These are phyloP conservation scores for Colius striatus DNA, from an alignment of 2,113 vertebrate species.

Conservation along the genomic window DNA sequence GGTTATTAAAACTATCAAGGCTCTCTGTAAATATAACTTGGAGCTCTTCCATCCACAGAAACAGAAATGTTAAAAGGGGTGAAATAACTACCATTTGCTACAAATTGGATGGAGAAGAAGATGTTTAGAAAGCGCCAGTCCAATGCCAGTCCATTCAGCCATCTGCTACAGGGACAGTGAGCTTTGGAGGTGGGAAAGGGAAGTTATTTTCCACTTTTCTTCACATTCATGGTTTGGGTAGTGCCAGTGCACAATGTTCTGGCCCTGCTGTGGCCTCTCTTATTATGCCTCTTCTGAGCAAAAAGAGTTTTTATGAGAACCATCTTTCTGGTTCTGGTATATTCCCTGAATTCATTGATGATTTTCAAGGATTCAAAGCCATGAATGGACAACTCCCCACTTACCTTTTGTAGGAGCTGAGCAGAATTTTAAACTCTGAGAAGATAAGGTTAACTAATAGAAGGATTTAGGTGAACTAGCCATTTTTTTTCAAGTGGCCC, in stretches of 20 bases:
- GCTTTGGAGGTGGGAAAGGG: neutral
- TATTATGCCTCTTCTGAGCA: neutral
- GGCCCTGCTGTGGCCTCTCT: neutral
- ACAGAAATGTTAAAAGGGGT: neutral
- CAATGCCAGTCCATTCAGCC: neutral
- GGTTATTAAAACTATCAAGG: constrained; percentile 13
- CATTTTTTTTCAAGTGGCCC: neutral
- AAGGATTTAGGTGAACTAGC: neutral
- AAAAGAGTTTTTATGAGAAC: neutral
- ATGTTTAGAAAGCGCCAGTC: neutral
- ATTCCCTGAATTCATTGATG: neutral
- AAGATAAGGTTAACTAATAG: neutral
- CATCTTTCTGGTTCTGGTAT: neutral
- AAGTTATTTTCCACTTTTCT: neutral
- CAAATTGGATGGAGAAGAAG: neutral
- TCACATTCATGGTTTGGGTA: neutral
- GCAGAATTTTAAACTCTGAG: neutral
- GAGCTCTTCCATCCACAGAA: constrained; percentile 33
- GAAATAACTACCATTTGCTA: constrained; percentile 3
- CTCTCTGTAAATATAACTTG: neutral
- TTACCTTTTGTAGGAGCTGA: neutral
- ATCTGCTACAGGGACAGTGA: neutral
- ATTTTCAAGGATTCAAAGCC: neutral
- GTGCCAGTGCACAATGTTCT: neutral
- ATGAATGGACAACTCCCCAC: neutral